Percentiles rank a stretch among this genome's conserved stretches.
Conservation (phyloP, 2,113 vertebrate species). For the Myotis brandtii region DNA sequence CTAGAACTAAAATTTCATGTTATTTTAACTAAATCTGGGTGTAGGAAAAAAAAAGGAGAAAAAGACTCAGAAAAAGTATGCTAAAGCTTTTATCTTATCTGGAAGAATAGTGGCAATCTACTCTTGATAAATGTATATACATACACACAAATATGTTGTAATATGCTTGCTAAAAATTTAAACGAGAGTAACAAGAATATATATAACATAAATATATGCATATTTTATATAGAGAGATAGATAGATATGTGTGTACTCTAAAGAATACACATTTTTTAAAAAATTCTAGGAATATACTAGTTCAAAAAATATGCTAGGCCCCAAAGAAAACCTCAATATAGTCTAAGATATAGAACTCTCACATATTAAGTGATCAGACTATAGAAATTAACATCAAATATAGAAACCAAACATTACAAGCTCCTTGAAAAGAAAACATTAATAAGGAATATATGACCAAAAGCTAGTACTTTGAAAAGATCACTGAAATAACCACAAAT, state of each 20-base stretch:
- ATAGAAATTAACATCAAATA: slow-evolving; percentile 3
- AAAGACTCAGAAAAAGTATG: neutral
- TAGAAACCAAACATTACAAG: slow-evolving; percentile 9
- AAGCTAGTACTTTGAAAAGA: neutral
- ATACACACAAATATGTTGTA: neutral
- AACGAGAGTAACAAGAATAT: neutral
- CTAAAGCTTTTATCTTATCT: neutral
- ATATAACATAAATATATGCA: neutral
- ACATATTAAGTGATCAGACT: neutral
- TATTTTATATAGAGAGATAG: neutral
- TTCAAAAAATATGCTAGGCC: neutral
- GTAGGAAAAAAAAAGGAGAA: neutral
- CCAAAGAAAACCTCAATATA: neutral
- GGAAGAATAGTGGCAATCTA: neutral
- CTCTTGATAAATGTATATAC: neutral
- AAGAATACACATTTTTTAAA: neutral
- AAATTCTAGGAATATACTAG: neutral
- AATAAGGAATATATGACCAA: neutral
- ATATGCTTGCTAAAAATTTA: neutral
- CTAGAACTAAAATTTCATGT: slow-evolving; percentile 10
- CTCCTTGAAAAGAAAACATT: neutral
- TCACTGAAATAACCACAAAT: neutral
- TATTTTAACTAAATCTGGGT: neutral
- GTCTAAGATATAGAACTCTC: neutral
- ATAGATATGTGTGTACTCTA: neutral